These are phyloP conservation scores for Eunapius fragilis DNA, from an alignment of 37 sponge, comb jelly and placozoan species.

Conservation along the genomic window DNA sequence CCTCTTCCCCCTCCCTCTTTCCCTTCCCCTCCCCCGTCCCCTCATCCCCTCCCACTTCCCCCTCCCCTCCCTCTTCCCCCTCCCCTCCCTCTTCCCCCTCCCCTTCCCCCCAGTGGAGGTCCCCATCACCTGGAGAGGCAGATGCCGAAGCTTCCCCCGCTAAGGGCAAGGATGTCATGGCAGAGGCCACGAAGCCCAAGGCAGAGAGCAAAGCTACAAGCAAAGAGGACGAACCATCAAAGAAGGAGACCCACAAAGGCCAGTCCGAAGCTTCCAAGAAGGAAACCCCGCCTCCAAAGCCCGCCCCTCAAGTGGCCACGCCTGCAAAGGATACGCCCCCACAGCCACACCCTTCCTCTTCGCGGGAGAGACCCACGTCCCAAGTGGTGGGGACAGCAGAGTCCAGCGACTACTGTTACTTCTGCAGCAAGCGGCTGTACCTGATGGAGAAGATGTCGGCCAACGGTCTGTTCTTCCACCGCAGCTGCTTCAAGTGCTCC, in stretches of 20 bases:
- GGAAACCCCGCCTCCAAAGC: background rate
- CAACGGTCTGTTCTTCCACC: slow-evolving; percentile 86
- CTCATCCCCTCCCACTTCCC: too few relatives aligned
- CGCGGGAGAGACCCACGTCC: background rate
- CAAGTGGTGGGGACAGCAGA: background rate
- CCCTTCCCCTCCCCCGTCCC: too few relatives aligned
- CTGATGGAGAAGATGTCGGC: slow-evolving; percentile 85
- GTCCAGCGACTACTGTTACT: slow-evolving; percentile 76
- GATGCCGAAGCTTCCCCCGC: too few relatives aligned
- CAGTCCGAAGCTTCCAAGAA: background rate
- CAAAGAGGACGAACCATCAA: background rate
- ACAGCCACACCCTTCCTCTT: background rate
- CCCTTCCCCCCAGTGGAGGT: too few relatives aligned
- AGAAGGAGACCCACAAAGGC: background rate
- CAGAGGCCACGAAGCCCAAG: too few relatives aligned
- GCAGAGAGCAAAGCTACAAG: background rate
- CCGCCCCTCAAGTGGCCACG: background rate
- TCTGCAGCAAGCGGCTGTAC: slow-evolving; percentile 81
- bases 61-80: too few relatives aligned
- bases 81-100: too few relatives aligned
- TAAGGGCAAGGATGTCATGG: background rate
- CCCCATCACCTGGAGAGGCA: too few relatives aligned
- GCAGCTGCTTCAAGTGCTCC: slow-evolving; percentile 78
- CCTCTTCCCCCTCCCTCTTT: too few relatives aligned
- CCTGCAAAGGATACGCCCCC: background rate